Base-by-base conservation (phyloP, 2,797 vertebrate genomes). In the Sarcoramphus papa region DNA sequence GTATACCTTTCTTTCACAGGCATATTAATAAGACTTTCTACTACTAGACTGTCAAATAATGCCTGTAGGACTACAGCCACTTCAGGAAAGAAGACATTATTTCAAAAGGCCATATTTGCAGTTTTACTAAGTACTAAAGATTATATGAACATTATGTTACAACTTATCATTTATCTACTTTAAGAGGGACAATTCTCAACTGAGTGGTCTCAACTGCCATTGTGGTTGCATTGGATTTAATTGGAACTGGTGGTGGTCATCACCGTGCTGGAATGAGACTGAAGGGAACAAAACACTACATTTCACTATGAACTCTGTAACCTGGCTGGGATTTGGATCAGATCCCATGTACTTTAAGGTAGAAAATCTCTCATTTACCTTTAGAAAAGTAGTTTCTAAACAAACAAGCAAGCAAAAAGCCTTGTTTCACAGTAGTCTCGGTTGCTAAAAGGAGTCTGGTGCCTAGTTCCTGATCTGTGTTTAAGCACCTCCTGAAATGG, bases 41-140 rank as follows among this genome's bases (percentile, higher is more conserved):
- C 79, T 85, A 22, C 47, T 79, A 90, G 69, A 57, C 51, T 92
- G 67, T 92, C 73, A 96, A 80, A 94, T 45, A 88, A 64, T 68
- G 33, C 57, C 76, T 91, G 84, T 78, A 93, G 40, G 41, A 85
- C 24, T 60, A 83, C 47, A 90, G 68, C 13, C n/a, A 72, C 83
- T 94, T 92, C 73, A 97, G 92, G 89, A 93, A 88, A 78, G 9
- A 90, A 65, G 72, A 63, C 25, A 95, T 74, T 90, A 86, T 74
- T 95, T 78, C n/a, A 75, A 65, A 93, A 65, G 23, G 16, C 12
- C 13, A 6, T 85, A 79, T 86, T 94, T 96, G n/a, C 74, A 81
- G 69, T 91, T 92, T 67, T 69, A 73, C 70, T 74, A 86, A 74
- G 75, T 81, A 78, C 69, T 85, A 91, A 83, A 94, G 65, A 72